Evolutionary conservation across 2,797 vertebrate genomes (phyloP), one percentile per base, ranked within the genome.

Genomic region (Sternarchorhynchus goeldii): DNA sequence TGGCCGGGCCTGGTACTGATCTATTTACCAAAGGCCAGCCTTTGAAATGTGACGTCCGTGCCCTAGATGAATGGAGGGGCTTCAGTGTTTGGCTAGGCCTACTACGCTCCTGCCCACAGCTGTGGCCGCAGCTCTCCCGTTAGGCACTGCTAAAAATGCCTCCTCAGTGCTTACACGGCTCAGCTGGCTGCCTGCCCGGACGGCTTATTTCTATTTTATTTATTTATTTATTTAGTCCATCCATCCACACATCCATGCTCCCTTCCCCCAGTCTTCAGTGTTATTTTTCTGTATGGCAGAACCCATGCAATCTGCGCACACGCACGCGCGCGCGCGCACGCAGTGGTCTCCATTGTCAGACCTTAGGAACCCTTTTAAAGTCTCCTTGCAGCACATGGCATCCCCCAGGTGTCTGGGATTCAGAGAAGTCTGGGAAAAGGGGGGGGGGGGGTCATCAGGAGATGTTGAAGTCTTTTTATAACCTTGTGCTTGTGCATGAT

Each of bases 1-100:
- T 73, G 70, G 66, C 64, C 66, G 29, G 25, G 70, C 73, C 68
- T 69, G 36, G 41, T 63, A 67, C 62, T 58, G 66, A 74, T 65
- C 77, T 83, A 34, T 77, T 72, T 78, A 71, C 69, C 67, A 70
- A 85, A 80, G 76, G 39, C 73, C 73, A 80, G 70, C 69, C 60
- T 81, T 75, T 81, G 80, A 82, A 82, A 77, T 77, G 71, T 64
- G 81, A 66, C 50, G 62, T 83, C 75, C 59, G 29, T 67, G 72
- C 58, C 60, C 57, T 16, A 66, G 60, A 77, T 81, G 69, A 85
- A 83, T 69, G 36, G 56, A 50, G 41, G 29, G 68, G 58, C 66
- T 74, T 63, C 56, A 55, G 31, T 39, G 25, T 76, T 72, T 72
- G 39, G 34, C 41, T 41, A 45, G 57, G 41, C 75, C 75, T 55